Percentiles rank a stretch among this genome's conserved stretches.
Conservation (phyloP, 2,797 vertebrate genomes). For the Petrocephalus sullivani region DNA sequence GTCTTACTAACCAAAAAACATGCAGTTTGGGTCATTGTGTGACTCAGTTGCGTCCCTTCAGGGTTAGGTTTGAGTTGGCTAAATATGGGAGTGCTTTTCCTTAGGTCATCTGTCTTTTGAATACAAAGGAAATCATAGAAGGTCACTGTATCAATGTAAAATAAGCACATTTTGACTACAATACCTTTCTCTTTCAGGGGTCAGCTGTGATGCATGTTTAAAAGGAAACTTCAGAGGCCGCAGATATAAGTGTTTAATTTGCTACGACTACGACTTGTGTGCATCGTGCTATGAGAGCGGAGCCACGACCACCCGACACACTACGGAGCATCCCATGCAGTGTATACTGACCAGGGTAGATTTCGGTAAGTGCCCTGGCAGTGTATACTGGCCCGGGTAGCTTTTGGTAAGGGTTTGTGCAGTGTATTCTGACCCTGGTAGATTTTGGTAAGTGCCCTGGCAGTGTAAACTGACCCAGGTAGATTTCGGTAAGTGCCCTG, state of each 20-base stretch:
- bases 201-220: slow-evolving; percentile 99
- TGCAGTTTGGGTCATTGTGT: neutral
- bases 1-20: neutral
- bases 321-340: slow-evolving; percentile 99
- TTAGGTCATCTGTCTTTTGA: neutral
- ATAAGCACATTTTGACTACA: neutral
- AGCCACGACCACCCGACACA: slow-evolving; percentile 94
- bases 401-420: neutral
- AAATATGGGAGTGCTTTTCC: neutral
- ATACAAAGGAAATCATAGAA: neutral
- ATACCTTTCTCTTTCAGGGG: slow-evolving; percentile 65
- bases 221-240: slow-evolving; percentile 98
- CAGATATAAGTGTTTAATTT: slow-evolving; percentile 98
- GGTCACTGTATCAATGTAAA: neutral
- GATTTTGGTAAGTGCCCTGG: neutral
- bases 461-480: neutral
- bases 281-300: slow-evolving; percentile 99
- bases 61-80: neutral
- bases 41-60: neutral
- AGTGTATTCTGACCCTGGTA: neutral
- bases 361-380: slow-evolving; percentile 4
- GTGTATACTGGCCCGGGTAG: neutral
- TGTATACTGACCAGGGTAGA: slow-evolving; percentile 91
- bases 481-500: neutral
- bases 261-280: slow-evolving; percentile 99